These are phyloP conservation scores for Trachelus stipa DNA, from an alignment of 2,888 invertebrate genomes.

Conservation along the genomic window DNA sequence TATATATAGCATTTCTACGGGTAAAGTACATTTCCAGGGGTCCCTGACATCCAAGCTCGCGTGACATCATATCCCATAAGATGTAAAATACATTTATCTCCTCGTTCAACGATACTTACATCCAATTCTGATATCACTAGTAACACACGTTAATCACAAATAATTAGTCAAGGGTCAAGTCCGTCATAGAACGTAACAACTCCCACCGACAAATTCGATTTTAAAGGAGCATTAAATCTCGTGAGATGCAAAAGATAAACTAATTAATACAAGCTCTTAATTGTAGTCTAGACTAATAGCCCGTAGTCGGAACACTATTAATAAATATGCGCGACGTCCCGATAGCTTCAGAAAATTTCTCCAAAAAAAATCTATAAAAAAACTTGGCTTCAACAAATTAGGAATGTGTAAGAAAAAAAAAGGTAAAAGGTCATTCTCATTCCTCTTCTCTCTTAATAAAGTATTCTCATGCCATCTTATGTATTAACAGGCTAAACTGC, in stretches of 20 bases:
- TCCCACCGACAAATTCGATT: no score
- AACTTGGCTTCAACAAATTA: background rate
- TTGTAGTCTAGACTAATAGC: slow-evolving; percentile 40
- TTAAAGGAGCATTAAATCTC: background rate
- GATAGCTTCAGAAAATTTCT: background rate
- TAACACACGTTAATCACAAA: background rate
- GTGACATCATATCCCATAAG: no score
- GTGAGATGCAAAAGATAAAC: background rate
- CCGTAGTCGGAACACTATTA: slow-evolving; percentile 44
- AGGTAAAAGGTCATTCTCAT: background rate
- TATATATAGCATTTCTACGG: no score
- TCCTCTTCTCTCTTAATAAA: background rate
- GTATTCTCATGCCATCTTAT: background rate
- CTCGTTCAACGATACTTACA: background rate
- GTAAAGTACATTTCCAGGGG: no score
- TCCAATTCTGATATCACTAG: background rate
- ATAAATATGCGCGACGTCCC: slow-evolving; percentile 18
- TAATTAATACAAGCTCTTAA: slow-evolving; percentile 28
- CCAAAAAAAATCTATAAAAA: background rate
- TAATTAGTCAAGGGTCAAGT: background rate
- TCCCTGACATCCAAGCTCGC: no score
- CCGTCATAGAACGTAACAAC: no score
- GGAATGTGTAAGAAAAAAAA: no score
- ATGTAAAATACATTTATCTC: no score
- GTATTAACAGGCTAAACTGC: background rate